Percentiles rank a stretch among this genome's conserved stretches.
These are phyloP conservation scores for Pseudopodoces humilis DNA, from an alignment of 2,113 vertebrate species.

Conservation along the genomic window DNA sequence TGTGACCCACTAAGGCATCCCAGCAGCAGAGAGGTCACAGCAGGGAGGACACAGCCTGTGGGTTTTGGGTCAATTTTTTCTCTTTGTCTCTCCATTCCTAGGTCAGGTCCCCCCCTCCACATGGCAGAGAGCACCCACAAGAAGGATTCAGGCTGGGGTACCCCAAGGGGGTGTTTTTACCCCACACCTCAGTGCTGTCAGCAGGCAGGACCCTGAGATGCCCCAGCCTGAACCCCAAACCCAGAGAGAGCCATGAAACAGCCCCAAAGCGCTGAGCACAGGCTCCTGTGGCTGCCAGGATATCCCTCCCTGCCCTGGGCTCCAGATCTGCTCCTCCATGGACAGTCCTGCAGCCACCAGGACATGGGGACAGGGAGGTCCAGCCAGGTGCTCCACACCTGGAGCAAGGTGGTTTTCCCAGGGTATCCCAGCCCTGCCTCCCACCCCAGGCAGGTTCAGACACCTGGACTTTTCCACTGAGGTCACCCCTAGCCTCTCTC, in stretches of 20 bases:
- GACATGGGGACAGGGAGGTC: not conserved
- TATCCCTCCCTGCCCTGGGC: not conserved
- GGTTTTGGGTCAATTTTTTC: not conserved
- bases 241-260: not conserved
- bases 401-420: rapidly evolving
- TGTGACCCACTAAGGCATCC: not conserved
- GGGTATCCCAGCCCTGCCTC: not conserved
- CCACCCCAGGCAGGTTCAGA: not conserved
- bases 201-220: not conserved
- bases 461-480: not conserved
- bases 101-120: not conserved
- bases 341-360: not conserved
- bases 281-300: not conserved
- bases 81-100: not conserved
- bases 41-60: not conserved
- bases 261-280: not conserved
- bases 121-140: not conserved
- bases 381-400: not conserved
- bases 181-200: not conserved
- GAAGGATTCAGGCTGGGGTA: not conserved
- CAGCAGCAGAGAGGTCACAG: not conserved
- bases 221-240: not conserved
- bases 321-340: not conserved
- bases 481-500: not conserved
- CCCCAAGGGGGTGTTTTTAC: not conserved